A percentile compares a stretch with the other conserved stretches of the same genome.
phyloP scores from a whole-genome alignment of 2,113 vertebrate species.

The Thunnus thynnus region DNA sequence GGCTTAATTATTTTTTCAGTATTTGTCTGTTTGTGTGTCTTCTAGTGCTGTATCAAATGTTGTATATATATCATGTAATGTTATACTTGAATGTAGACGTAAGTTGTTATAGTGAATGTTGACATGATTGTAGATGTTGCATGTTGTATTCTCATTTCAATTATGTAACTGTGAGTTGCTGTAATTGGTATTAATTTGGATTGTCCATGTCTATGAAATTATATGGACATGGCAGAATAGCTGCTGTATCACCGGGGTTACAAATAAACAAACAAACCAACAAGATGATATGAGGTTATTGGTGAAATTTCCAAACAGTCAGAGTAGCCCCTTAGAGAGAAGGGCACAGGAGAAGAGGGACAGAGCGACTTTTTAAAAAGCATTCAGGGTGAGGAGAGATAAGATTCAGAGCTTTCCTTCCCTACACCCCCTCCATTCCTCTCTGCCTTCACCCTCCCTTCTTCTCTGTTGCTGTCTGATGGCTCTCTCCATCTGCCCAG shows the following conservation, averaged over 20 bases:
- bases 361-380: neutral
- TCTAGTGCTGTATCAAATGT: no score
- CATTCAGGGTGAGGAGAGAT: constrained; percentile 14
- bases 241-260: no score
- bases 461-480: constrained; percentile 12
- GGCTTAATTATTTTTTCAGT: no score
- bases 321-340: neutral
- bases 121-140: no score
- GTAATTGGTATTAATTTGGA: neutral
- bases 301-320: no score
- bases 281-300: neutral
- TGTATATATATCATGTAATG: no score
- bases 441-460: neutral
- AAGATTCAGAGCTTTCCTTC: neutral
- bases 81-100: no score
- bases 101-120: no score
- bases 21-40: no score
- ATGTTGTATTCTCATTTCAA: neutral
- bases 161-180: neutral
- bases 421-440: neutral
- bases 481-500: constrained; percentile 11
- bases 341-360: neutral
- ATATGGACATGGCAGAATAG: no score
- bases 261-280: neutral
- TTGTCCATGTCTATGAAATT: no score